Percentiles rank a stretch among this genome's conserved stretches.
These are phyloP conservation scores for Ursus arctos DNA, from an alignment of 2,113 vertebrate genomes.

Conservation along the genomic window DNA sequence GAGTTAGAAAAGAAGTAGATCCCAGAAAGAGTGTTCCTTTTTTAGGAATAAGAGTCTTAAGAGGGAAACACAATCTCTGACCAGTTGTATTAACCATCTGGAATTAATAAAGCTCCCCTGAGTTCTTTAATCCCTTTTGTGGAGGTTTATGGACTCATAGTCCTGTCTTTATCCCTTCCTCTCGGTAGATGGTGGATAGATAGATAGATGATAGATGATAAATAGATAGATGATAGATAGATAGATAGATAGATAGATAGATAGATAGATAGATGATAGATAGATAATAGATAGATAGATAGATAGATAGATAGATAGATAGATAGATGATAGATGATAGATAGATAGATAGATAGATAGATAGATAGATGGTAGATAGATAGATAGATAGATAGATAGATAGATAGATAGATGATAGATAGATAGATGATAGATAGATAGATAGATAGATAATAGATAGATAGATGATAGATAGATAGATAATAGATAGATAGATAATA, in stretches of 20 bases:
- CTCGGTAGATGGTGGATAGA: not conserved
- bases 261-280: not conserved
- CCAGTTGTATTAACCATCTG: not conserved
- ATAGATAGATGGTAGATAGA: too few species aligned
- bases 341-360: not conserved
- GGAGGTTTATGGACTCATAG: not conserved
- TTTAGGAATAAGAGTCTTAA: not conserved
- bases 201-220: not conserved
- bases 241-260: not conserved
- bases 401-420: not conserved
- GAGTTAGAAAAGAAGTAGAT: not conserved
- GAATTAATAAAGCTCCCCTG: not conserved
- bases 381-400: not conserved
- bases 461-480: too few species aligned
- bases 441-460: not conserved
- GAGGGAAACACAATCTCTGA: not conserved
- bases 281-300: too few species aligned
- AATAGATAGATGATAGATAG: too few species aligned
- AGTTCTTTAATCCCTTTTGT: not conserved
- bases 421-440: too few species aligned
- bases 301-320: too few species aligned
- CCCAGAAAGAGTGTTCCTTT: not conserved
- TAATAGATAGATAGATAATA: not conserved
- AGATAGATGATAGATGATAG: not conserved
- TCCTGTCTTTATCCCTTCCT: not conserved